These are phyloP conservation scores for Paramuricea clavata DNA, from an alignment of 92 coral and sea anemone species.

Conservation along the genomic window DNA sequence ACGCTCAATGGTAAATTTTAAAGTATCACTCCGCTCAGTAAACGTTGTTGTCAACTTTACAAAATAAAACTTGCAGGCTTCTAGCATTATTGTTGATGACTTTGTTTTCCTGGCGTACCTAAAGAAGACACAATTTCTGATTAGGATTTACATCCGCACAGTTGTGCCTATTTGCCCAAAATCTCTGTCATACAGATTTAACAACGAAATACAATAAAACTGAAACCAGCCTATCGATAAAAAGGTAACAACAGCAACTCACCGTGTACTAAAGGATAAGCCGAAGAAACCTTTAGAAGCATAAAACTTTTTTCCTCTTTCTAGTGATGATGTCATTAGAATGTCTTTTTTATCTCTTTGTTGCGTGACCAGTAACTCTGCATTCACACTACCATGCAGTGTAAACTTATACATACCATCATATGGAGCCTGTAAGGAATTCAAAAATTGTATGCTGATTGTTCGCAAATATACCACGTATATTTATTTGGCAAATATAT, in stretches of 20 bases:
- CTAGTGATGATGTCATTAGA: not conserved
- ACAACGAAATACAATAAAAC: no score
- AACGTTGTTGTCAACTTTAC: not conserved
- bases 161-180: no score
- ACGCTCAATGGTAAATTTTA: conserved; percentile 13
- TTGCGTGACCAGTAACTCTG: not conserved
- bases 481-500: no score
- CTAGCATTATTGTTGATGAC: not conserved
- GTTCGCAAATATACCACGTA: not conserved
- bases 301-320: no score
- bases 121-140: not conserved
- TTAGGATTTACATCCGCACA: not conserved
- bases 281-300: no score
- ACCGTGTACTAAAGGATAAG: no score
- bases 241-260: no score
- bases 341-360: not conserved
- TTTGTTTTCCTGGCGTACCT: not conserved
- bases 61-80: conserved; percentile 19
- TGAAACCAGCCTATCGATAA: not conserved
- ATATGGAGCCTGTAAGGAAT: not conserved
- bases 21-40: not conserved
- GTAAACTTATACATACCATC: not conserved
- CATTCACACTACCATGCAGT: not conserved
- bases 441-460: no score
- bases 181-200: no score